Evolutionary conservation across 2,888 invertebrate species (phyloP).

Genomic region (Tenthredo notha): DNA sequence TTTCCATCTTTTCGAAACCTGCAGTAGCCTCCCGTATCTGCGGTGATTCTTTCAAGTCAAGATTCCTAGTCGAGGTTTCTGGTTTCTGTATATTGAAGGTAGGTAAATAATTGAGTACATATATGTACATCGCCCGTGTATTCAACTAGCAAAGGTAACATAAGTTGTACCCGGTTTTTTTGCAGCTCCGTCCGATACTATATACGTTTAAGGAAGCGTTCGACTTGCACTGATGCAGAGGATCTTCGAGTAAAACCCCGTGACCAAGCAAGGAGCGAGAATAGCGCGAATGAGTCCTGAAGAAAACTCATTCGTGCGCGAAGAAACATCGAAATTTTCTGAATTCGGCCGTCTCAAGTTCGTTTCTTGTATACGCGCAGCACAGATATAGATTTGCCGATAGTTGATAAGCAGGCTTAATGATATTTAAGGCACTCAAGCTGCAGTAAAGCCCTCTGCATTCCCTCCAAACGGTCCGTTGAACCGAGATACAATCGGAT

Average conservation of each 20-base stretch:
- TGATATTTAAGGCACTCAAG: slow-evolving; percentile 66
- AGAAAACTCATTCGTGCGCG: slow-evolving; percentile 43
- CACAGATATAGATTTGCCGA: slow-evolving; percentile 47
- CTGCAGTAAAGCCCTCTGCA: slow-evolving; percentile 64
- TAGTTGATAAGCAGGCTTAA: slow-evolving; percentile 64
- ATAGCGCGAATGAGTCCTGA: slow-evolving; percentile 40
- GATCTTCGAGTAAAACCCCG: slow-evolving; percentile 16
- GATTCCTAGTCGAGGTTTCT: slow-evolving; percentile 30
- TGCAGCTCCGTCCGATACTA: slow-evolving; percentile 31
- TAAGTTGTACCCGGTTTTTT: slow-evolving; percentile 17
- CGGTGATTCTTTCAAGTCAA: slow-evolving; percentile 33
- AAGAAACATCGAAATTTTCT: slow-evolving; percentile 40
- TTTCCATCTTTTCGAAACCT: slow-evolving; percentile 25
- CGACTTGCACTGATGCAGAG: slow-evolving; percentile 33
- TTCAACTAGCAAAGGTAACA: slow-evolving; percentile 32
- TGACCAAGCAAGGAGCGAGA: slow-evolving; percentile 11
- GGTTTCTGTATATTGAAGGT: neutral
- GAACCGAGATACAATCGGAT: slow-evolving; percentile 64
- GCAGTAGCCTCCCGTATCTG: slow-evolving; percentile 29
- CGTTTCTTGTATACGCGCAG: slow-evolving; percentile 14
- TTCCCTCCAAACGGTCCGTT: slow-evolving; percentile 65
- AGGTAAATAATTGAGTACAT: neutral
- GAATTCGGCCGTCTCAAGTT: slow-evolving; percentile 35
- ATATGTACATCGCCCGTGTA: slow-evolving; percentile 28
- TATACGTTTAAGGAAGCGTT: slow-evolving; percentile 27